Conservation (phyloP, 2,888 invertebrate species). For the Monochamus alternatus region DNA sequence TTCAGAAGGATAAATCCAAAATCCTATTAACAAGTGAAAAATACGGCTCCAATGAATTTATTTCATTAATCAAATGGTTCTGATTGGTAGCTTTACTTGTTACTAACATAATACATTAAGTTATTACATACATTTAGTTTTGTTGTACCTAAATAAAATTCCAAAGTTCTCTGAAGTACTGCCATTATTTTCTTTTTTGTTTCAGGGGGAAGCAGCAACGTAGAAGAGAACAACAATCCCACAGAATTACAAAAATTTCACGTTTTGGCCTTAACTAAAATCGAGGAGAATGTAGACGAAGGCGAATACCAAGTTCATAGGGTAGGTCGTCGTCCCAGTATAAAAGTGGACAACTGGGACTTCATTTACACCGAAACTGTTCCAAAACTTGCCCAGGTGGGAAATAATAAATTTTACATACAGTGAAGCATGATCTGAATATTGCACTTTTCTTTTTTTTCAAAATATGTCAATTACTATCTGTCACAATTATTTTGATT, state of each 20-base stretch:
- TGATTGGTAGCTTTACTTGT: too few species aligned
- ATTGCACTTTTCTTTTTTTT: too few species aligned
- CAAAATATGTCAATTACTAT: too few species aligned
- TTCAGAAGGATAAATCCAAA: too few species aligned
- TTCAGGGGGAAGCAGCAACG: constrained; percentile 28
- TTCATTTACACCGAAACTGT: constrained; percentile 65
- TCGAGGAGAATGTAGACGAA: constrained; percentile 60
- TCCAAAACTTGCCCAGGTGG: constrained; percentile 45
- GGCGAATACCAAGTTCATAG: constrained; percentile 35
- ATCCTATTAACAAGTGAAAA: too few species aligned
- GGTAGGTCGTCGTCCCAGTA: constrained; percentile 63
- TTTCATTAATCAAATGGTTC: too few species aligned
- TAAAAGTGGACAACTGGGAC: constrained; percentile 68
- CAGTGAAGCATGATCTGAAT: not conserved
- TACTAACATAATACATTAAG: too few species aligned
- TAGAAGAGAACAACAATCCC: constrained; percentile 28
- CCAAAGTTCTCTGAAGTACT: not conserved
- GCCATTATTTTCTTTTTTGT: not conserved
- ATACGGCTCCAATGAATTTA: too few species aligned
- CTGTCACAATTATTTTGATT: too few species aligned
- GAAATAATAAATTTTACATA: constrained; percentile 3
- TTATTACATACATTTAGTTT: too few species aligned
- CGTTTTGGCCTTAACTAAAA: constrained; percentile 65
- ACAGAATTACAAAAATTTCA: constrained; percentile 62
- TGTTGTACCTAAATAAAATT: too few species aligned